Evolutionary conservation across 2,888 invertebrate genomes (phyloP), one percentile per base, ranked within the genome.

Genomic region (Xestia ashworthii): DNA sequence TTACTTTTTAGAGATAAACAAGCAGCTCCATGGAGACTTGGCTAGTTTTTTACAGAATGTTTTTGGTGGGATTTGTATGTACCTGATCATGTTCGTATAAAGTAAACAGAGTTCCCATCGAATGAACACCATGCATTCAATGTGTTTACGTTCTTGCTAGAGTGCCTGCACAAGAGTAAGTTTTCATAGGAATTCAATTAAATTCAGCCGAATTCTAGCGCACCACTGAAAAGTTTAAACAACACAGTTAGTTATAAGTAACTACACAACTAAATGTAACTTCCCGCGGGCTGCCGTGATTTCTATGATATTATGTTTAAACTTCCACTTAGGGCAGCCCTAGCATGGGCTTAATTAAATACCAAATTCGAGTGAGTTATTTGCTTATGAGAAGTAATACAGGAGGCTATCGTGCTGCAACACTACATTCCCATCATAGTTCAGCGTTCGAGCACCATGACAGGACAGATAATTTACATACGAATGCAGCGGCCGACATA

Each of bases 381-480:
- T 78, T 50, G 22, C 69, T 62, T 66, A 75, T 64, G 66, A 46
- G 58, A 66, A 65, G 53, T 22, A 71, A 65, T 78, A 65, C 74
- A 79, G 64, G 70, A 82, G 53, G 60, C 58, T 76, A 71, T 80
- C 44, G 64, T 44, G 32, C 72, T 70, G 72, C 71, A 67, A 75
- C 58, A 70, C 58, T 41, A 80, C 72, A 78, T 81, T 74, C 62
- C 66, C 71, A 32, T 48, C 81, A 70, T 76, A 77, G 76, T 67
- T 74, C 71, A 74, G 62, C 44, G 46, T 74, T 82, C 68, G 60
- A 79, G 75, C 74, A 71, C 66, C 80, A 76, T 84, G 50, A 58
- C 19, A 70, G 44, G 41, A 58, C 22, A 70, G 44, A 82, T 80
- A 75, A 87, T 84, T 82, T 87, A 75, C 84, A 86, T 84, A 82